Evolutionary conservation across 1,140 invertebrate genomes (phyloP), one percentile per base, ranked within the genome.

Genomic region (Oedothorax gibbosus): DNA sequence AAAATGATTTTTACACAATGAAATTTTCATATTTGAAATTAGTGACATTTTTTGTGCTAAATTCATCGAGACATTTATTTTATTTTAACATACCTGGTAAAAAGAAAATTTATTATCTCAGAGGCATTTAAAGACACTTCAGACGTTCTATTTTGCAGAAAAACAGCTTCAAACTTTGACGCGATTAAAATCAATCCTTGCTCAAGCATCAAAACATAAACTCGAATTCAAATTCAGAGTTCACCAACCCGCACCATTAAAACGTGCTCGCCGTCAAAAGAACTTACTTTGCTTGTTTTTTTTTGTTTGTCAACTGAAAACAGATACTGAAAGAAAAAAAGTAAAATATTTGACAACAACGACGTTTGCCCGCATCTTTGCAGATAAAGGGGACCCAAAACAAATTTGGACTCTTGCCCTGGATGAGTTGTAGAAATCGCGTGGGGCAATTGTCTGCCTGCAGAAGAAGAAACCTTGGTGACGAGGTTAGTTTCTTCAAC

Each of bases 281-380:
- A 53, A n/a, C 50, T 49, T 71, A 71, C 20, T n/a, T 71, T 71
- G 69, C 69, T 53, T 15, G 8, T 75, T 57, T 75, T 60, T 50
- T 57, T 60, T 75, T 75, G 72, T 53, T 56, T 57, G 53, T 56
- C 53, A 75, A 75, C 72, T 75, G 35, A 35, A 75, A 11, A 35
- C 12, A 49, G 10, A 35, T 56, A 57, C 20, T 6, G 8, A 75
- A 56, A 35, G 15, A 15, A 57, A 75, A 18, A 75, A 56, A 75
- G 20, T 35, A 73, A n/a, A 35, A 20, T 75, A 75, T 75, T 75
- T 75, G 72, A 75, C 72, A 75, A 75, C 72, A 75, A 75, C 72
- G 20, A 57, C 35, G 72, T 75, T 75, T 75, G 56, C 35, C 65
- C 20, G 49, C 65, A 68, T 20, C 65, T 21, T 21, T 7, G 50